These are phyloP conservation scores for Chloroceryle inda DNA, from an alignment of 2,797 vertebrate genomes.

Conservation along the genomic window DNA sequence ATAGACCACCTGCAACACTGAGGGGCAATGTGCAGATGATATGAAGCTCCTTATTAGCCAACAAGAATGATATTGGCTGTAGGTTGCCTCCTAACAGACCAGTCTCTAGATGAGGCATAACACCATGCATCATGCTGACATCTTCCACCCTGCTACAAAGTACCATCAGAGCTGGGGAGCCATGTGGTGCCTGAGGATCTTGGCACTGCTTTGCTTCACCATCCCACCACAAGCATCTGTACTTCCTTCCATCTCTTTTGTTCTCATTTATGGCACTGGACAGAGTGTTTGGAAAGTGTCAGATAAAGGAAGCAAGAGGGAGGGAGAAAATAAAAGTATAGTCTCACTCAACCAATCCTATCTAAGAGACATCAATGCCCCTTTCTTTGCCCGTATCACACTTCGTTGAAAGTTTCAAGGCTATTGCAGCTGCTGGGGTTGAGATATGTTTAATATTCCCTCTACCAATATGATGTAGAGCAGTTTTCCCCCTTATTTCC, in stretches of 20 bases:
- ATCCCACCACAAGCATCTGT: not conserved
- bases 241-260: not conserved
- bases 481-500: fast-evolving
- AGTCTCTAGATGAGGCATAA: not conserved
- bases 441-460: not conserved
- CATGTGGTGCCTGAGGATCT: not conserved
- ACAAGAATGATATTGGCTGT: not conserved
- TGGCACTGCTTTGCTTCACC: not conserved
- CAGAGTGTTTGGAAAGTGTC: not conserved
- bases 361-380: not conserved
- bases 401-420: not conserved
- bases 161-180: not conserved
- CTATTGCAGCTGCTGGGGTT: not conserved
- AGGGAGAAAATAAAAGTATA: not conserved
- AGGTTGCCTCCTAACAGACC: not conserved
- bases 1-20: not conserved
- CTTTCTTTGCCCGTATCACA: not conserved
- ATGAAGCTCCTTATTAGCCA: not conserved
- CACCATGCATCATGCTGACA: not conserved
- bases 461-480: not conserved
- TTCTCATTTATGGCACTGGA: not conserved
- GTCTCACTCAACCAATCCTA: not conserved
- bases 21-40: not conserved
- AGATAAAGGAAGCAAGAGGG: not conserved
- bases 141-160: not conserved